phyloP scores from a whole-genome alignment of 2,113 vertebrate genomes.

The Pachycephala philippinensis region DNA sequence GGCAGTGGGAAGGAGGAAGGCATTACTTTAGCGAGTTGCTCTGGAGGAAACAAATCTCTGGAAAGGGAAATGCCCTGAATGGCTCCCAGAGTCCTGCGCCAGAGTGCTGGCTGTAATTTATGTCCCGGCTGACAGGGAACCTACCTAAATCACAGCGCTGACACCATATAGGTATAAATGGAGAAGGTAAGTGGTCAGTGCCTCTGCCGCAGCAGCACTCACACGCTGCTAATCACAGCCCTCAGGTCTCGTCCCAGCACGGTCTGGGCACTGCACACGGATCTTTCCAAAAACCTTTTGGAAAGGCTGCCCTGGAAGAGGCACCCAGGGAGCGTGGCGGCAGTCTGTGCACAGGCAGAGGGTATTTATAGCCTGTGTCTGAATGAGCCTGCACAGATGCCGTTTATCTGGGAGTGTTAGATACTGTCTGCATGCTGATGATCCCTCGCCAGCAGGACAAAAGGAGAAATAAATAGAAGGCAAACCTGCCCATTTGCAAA shows the following conservation, averaged over 20 bases:
- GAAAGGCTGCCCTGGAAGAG: neutral
- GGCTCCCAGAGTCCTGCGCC: neutral
- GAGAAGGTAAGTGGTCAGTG: neutral
- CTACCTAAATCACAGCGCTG: conserved; percentile 31
- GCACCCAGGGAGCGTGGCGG: neutral
- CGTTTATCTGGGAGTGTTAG: conserved; percentile 22
- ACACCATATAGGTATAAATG: neutral
- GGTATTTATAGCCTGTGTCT: conserved; percentile 43
- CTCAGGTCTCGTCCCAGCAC: neutral
- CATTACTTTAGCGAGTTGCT: conserved; percentile 1
- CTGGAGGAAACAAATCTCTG: conserved; percentile 41
- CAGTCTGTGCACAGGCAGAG: neutral
- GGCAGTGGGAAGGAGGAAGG: conserved; percentile 37
- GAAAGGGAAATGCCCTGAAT: conserved; percentile 45
- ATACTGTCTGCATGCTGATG: neutral
- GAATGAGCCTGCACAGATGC: conserved; percentile 40
- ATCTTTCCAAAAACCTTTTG: neutral
- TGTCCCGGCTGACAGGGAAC: neutral
- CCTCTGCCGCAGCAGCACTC: neutral
- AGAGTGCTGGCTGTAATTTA: conserved; percentile 33
- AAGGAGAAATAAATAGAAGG: conserved; percentile 19
- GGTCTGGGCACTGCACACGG: neutral
- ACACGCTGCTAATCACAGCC: neutral
- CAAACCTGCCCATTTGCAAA: neutral
- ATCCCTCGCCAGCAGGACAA: neutral